Percentiles rank a stretch among this genome's conserved stretches.
Conservation (phyloP, 2,888 invertebrate species). For the Lamellibrachia satsuma region DNA sequence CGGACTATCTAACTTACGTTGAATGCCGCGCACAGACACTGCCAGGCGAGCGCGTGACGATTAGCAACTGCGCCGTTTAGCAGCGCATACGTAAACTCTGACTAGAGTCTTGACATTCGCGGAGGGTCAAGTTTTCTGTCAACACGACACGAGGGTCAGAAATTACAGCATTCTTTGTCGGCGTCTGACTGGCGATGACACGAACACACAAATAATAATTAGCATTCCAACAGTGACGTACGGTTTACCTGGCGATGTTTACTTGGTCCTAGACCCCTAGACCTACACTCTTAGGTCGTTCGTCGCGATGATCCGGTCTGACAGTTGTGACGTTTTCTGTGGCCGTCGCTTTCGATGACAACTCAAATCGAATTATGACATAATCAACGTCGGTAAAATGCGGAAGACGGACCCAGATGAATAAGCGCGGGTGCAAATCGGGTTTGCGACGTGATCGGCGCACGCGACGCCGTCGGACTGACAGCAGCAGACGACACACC, state of each 20-base stretch:
- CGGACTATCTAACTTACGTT: not conserved
- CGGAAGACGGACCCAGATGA: conserved; percentile 7
- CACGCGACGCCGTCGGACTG: not conserved
- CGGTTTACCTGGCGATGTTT: not conserved
- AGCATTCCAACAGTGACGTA: not conserved
- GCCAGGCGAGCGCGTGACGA: not conserved
- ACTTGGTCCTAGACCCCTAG: not conserved
- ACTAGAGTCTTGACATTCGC: not conserved
- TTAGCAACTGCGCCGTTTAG: not conserved
- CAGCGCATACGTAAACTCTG: not conserved
- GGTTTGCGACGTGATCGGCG: not conserved
- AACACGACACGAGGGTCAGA: not conserved
- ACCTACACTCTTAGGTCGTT: not conserved
- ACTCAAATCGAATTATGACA: not conserved
- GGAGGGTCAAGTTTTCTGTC: not conserved
- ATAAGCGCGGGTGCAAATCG: not conserved
- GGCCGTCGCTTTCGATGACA: not conserved
- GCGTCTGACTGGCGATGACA: not conserved
- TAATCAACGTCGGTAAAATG: not conserved
- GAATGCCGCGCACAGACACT: not conserved
- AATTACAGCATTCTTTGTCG: conserved; percentile 17
- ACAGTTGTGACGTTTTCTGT: not conserved
- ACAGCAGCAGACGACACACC: not conserved
- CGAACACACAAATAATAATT: not conserved
- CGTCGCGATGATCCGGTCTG: not conserved